Evolutionary conservation across 2,797 vertebrate genomes (phyloP), one percentile per base, ranked within the genome.

Genomic region (Spondyliosoma cantharus): DNA sequence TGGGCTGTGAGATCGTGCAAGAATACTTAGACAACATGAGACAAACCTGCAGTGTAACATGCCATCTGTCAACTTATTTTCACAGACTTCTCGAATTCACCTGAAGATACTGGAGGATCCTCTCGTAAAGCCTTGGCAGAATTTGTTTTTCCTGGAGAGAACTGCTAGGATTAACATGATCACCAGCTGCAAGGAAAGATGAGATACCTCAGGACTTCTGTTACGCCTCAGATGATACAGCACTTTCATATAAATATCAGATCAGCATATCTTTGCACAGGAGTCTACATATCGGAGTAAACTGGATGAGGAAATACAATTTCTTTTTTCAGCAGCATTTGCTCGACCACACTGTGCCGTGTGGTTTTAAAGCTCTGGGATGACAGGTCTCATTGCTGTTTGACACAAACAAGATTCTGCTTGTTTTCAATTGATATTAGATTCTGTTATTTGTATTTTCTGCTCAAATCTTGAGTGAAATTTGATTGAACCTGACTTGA

Each of bases 31-130:
- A 32, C 46, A 3, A 48, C 1, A 9, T 5, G 5, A 72, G 20
- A 70, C 8, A 20, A 64, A 42, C 22, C 25, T 54, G 19, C 20
- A 37, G 2, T 15, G 11, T 22, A 0, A 69, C 17, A 3, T 32
- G 29, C 0, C 0, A 5, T 49, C 52, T 5, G n/a, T 67, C 0
- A 9, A 50, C 19, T 19, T 0, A 1, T 22, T 14, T 14, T 19
- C 49, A 0, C 19, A 1, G 11, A 22, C 5, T 2, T 46, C 17
- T 20, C 2, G 16, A n/a, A 62, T 86, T 86, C 89, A 99, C 97
- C 97, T 97, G 90, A 97, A 95, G 71, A 97, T 85, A 59, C 95
- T 95, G 0, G 96, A 96, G 29, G 95, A 73, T 0, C 96, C 94
- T 0, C 93, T 82, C 69, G 86, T 92, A 89, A 90, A 94, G 20